phyloP scores from a whole-genome alignment of 2,888 invertebrate genomes.

The Blastobasis lacticolella region DNA sequence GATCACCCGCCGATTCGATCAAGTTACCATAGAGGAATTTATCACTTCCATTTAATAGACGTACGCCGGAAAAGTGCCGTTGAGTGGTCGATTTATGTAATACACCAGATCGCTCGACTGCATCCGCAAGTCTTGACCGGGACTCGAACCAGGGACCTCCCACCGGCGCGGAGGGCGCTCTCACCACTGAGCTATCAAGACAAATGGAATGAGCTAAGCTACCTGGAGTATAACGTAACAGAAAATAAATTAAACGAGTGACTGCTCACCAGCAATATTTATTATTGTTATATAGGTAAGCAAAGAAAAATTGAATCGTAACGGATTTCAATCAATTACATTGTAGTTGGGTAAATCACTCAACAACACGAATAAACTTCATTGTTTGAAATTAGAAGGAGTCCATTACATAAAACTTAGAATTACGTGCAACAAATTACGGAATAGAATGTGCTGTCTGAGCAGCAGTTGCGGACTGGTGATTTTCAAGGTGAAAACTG shows the following conservation, averaged over 20 bases:
- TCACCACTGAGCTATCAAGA: constrained; percentile 73
- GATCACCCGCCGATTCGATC: constrained; percentile 60
- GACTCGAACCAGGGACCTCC: constrained; percentile 70
- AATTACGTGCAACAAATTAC: no score
- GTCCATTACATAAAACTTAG: no score
- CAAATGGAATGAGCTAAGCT: constrained; percentile 51
- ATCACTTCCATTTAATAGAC: constrained; percentile 49
- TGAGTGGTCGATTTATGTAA: constrained; percentile 19
- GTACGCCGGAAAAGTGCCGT: constrained; percentile 36
- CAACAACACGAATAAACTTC: no score
- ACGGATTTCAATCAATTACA: no score
- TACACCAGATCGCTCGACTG: constrained; percentile 33
- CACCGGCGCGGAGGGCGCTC: constrained; percentile 59
- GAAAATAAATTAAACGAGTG: neutral
- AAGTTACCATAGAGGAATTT: constrained; percentile 58
- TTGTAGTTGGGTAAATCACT: no score
- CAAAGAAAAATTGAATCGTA: no score
- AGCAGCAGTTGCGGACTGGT: neutral
- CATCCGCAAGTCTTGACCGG: constrained; percentile 68
- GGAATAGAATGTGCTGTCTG: neutral
- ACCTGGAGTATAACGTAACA: constrained; percentile 18
- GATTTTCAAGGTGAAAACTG: constrained; percentile 1
- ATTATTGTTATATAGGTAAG: no score
- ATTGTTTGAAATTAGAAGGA: no score
- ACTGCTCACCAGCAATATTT: no score